Base-by-base conservation (phyloP, 2,797 vertebrate genomes). In the Molossus molossus region DNA sequence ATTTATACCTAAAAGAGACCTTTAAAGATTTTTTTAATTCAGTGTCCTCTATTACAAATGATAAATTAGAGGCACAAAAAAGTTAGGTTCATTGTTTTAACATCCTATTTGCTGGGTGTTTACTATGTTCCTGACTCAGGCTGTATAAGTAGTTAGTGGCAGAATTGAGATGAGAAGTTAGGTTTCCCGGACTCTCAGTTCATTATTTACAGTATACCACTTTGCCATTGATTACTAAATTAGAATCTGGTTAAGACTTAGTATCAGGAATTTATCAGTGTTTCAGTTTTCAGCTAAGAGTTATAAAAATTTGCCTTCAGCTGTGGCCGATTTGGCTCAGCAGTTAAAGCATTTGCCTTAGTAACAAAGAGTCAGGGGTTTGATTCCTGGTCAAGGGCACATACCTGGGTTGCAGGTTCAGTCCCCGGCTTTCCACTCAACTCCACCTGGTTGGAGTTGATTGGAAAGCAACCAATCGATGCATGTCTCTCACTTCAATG, bases 191-290 rank as follows among this genome's bases (percentile, higher is more conserved):
- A 82, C 40, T 67, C 33, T 29, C 9, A 48, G 23, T 69, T 80
- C 37, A 57, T 57, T 75, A 9, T 91, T 80, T 73, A 29, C 40
- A 58, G 29, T 37, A 23, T 79, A 9, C 9, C 6, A 55, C 53
- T 91, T 82, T 53, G 58, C 25, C 50, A 40, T 81, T 76, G n/a
- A 57, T 82, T 76, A 67, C 45, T 87, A 87, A 58, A 29, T 91
- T 91, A 87, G 60, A 92, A 29, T 87, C 60, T 67, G n/a, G 6
- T 75, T 79, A 50, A 87, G 25, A 20, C 40, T 9, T 33, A 70
- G n/a, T 75, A 75, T 87, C 58, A 73, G 40, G 40, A 81, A 67
- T 91, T 75, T 94, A 18, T 25, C 69, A 67, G 23, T 50, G n/a
- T 87, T 80, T 91, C 53, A 73, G 23, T 33, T 33, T 33, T 33